These are phyloP conservation scores for Sarcophaga bullata DNA, from an alignment of 1,140 invertebrate genomes.

Conservation along the genomic window DNA sequence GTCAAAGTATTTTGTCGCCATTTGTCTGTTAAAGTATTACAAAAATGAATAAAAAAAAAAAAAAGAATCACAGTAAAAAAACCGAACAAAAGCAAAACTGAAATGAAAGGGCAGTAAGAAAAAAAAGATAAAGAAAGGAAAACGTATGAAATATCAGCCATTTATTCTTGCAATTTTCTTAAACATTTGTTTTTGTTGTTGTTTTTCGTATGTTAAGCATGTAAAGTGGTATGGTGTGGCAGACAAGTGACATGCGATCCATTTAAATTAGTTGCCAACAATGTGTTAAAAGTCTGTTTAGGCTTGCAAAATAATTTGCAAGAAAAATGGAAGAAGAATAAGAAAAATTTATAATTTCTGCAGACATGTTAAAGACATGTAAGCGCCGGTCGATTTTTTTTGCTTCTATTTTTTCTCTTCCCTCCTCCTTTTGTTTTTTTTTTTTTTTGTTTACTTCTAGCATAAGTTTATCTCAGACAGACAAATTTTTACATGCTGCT, in stretches of 20 bases:
- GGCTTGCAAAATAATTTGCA: conserved; percentile 1
- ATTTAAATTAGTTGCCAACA: conserved; percentile 40
- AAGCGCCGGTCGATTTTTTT: conserved; percentile 28
- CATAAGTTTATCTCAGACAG: neutral
- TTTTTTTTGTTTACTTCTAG: too few relatives aligned
- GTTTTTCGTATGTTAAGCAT: too few relatives aligned
- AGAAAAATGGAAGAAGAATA: neutral
- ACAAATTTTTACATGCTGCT: too few relatives aligned
- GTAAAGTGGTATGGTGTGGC: neutral
- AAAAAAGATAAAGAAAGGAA: conserved; percentile 5
- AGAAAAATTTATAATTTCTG: conserved; percentile 20
- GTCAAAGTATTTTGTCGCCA: neutral
- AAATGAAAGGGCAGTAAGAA: neutral
- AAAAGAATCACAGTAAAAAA: neutral
- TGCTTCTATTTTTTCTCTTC: neutral
- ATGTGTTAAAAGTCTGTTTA: conserved; percentile 35
- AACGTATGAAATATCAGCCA: neutral
- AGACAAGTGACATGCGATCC: conserved; percentile 39
- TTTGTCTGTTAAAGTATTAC: neutral
- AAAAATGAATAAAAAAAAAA: neutral
- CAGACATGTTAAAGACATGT: conserved; percentile 36
- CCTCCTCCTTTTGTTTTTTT: too few relatives aligned
- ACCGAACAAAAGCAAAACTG: neutral
- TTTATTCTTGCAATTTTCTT: too few relatives aligned
- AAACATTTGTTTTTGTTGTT: too few relatives aligned